Evolutionary conservation across 2,797 vertebrate genomes (phyloP), one percentile per base, ranked within the genome.

Genomic region (Pantherophis vulpinus): DNA sequence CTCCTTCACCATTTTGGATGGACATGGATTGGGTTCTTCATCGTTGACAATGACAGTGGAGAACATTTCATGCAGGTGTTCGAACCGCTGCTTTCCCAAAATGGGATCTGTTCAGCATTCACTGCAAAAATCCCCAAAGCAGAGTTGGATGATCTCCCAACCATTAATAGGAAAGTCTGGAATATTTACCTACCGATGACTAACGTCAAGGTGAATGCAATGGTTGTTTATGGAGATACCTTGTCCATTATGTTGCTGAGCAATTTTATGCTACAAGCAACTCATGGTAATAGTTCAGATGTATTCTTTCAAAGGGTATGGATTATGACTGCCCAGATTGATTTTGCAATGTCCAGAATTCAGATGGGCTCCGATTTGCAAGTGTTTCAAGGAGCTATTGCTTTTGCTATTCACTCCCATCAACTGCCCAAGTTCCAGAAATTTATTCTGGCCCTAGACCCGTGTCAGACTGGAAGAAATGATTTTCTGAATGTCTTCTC

Each of bases 101-200:
- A 92, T 27, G 66, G 18, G 32, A 83, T 92, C 18, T 92, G 92
- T 60, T 54, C 70, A 7, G 88, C 92, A 27, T 92, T 92, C 47
- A 37, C 14, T 5, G 4, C 14, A 37, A 90, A 74, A 63, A 51
- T 90, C 20, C 56, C 56, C 37, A 58, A 86, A 61, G 47, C 23
- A 32, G 58, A 55, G 5, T 25, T 92, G 58, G 5, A 16, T 20
- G 1, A 37, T 9, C 12, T 90, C 0, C 0, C 1, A 2, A 59
- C 20, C n/a, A 6, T 90, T 54, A 37, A 55, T 3, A 5, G 20
- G 2, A 51, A 37, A 9, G 47, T 55, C 6, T 1, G 0, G 4
- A 42, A 0, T 54, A 42, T 86, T 86, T 63, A 89, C 42, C 11
- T 11, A 0, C 4, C 42, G 20, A 37, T 86, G 8, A 63, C n/a